Conservation (phyloP, 2,797 vertebrate species). For the Pseudochirops corinnae region DNA sequence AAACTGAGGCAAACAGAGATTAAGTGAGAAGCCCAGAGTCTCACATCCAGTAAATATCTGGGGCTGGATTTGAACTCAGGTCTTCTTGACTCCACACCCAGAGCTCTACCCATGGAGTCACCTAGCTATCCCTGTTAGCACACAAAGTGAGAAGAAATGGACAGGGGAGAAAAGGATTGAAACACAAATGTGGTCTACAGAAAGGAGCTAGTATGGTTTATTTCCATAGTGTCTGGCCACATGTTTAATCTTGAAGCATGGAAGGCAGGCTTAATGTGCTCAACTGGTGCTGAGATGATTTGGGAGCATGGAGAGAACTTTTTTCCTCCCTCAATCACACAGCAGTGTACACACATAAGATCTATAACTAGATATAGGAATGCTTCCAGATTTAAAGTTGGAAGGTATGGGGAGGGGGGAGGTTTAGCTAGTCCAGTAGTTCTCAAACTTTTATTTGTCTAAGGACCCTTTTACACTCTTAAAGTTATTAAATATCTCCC, state of each 20-base stretch:
- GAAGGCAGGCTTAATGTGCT: neutral
- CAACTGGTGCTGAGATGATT: slow-evolving; percentile 17
- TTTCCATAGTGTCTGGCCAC: neutral
- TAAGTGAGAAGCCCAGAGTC: neutral
- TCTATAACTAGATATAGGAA: slow-evolving; percentile 30
- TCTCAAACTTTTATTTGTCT: neutral
- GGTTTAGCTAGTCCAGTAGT: neutral
- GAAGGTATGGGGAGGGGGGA: neutral
- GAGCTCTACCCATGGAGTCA: neutral
- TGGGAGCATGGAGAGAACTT: neutral
- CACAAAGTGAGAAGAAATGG: neutral
- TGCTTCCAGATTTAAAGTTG: neutral
- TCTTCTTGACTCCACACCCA: neutral
- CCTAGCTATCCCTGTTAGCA: neutral
- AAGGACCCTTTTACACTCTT: neutral
- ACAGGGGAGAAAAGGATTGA: neutral
- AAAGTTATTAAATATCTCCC: neutral
- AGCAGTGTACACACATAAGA: neutral
- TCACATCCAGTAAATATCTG: neutral
- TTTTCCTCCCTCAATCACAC: neutral
- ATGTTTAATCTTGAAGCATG: neutral
- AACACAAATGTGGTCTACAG: neutral
- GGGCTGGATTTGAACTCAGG: neutral
- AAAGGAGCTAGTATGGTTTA: neutral
- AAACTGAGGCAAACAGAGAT: neutral